Conservation (phyloP, 2,888 invertebrate species). For the Dynastes hyllus region DNA sequence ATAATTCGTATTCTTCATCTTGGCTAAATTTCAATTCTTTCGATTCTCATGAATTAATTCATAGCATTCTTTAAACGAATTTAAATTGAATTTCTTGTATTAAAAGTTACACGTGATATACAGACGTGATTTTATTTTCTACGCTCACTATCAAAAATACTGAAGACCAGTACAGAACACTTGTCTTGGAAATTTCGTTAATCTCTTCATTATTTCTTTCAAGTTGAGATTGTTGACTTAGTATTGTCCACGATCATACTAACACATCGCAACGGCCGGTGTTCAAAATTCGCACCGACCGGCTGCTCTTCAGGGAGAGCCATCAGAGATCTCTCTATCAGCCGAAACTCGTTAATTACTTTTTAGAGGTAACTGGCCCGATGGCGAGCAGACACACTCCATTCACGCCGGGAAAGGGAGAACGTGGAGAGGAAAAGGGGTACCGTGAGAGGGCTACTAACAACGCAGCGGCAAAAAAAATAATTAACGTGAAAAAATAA, state of each 20-base stretch:
- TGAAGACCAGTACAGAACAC: too few relatives aligned
- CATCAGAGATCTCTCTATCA: constrained; percentile 42
- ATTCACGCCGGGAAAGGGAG: not conserved
- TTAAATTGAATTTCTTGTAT: too few relatives aligned
- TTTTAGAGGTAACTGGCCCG: constrained; percentile 35
- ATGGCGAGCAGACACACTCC: constrained; percentile 7
- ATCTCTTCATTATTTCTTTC: too few relatives aligned
- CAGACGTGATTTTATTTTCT: too few relatives aligned
- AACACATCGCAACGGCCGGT: not conserved
- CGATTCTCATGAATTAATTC: too few relatives aligned
- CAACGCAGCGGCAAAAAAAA: constrained; percentile 32
- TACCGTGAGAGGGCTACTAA: not conserved
- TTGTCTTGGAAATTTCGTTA: too few relatives aligned
- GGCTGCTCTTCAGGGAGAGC: not conserved
- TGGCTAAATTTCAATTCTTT: too few relatives aligned
- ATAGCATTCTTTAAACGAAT: too few relatives aligned
- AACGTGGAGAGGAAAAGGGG: too few relatives aligned
- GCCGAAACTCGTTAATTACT: constrained; percentile 42
- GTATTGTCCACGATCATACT: not conserved
- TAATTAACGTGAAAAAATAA: constrained; percentile 51
- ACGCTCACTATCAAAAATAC: too few relatives aligned
- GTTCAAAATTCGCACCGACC: constrained; percentile 26
- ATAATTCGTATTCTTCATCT: too few relatives aligned
- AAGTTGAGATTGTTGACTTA: not conserved
- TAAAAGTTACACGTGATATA: too few relatives aligned